These are phyloP conservation scores for Cylas formicarius DNA, from an alignment of 1,140 invertebrate species.

Conservation along the genomic window DNA sequence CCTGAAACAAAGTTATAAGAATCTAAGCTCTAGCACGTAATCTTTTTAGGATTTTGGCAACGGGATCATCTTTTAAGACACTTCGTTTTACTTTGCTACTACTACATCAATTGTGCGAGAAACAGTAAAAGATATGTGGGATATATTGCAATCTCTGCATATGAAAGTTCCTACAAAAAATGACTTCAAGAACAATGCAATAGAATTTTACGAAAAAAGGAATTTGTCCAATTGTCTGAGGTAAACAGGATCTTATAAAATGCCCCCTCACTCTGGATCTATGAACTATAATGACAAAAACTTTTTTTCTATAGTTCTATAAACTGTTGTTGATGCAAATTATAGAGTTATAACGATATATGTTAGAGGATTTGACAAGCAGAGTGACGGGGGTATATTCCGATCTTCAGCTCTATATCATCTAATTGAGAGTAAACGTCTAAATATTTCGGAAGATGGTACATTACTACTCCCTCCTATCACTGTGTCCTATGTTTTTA, in stretches of 20 bases:
- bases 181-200: neutral
- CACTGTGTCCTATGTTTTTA: no score
- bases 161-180: neutral
- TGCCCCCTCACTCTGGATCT: neutral
- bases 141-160: neutral
- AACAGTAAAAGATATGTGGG: neutral
- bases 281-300: constrained; percentile 1
- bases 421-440: neutral
- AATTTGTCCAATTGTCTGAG: neutral
- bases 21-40: no score
- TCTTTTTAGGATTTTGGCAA: neutral
- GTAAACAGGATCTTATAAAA: neutral
- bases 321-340: neutral
- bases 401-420: neutral
- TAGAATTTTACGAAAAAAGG: neutral
- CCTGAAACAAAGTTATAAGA: no score
- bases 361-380: neutral
- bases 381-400: neutral
- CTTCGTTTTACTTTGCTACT: neutral
- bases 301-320: neutral
- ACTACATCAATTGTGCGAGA: neutral
- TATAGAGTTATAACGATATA: neutral
- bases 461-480: no score
- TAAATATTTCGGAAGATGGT: neutral
- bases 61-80: neutral